phyloP scores from a whole-genome alignment of 2,888 invertebrate genomes.

The Prosapia bicincta region DNA sequence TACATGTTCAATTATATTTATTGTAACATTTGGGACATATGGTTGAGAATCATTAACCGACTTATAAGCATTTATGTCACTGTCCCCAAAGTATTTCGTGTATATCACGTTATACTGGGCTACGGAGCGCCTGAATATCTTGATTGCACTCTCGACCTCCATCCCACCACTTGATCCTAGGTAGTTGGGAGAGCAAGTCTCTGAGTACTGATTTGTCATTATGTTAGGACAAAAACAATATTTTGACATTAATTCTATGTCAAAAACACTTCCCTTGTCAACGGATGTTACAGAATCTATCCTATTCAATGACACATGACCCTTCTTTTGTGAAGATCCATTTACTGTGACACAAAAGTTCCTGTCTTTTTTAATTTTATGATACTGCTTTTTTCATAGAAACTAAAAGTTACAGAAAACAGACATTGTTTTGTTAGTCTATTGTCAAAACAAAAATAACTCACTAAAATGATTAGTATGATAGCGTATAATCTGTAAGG shows the following conservation, averaged over 20 bases:
- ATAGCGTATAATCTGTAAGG: too few relatives aligned
- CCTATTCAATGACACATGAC: slow-evolving; percentile 30
- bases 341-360: slow-evolving; percentile 22
- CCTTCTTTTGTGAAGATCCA: slow-evolving; percentile 32
- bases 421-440: too few relatives aligned
- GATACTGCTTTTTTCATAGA: too few relatives aligned
- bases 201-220: slow-evolving; percentile 17
- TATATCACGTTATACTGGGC: slow-evolving; percentile 26
- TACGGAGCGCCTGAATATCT: slow-evolving; percentile 30
- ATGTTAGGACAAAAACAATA: slow-evolving; percentile 26
- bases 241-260: slow-evolving; percentile 29
- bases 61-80: slow-evolving; percentile 18
- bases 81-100: slow-evolving; percentile 28
- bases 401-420: too few relatives aligned
- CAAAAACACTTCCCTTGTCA: slow-evolving; percentile 30
- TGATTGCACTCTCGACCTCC: slow-evolving; percentile 30
- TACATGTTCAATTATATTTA: slow-evolving; percentile 20
- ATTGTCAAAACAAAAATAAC: too few relatives aligned
- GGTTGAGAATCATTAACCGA: slow-evolving; percentile 4
- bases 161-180: slow-evolving; percentile 31
- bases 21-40: slow-evolving; percentile 5
- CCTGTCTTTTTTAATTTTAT: too few relatives aligned
- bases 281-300: slow-evolving; percentile 30
- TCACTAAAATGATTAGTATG: too few relatives aligned
- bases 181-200: slow-evolving; percentile 27